These are phyloP conservation scores for Zaprionus bogoriensis DNA, from an alignment of 2,888 invertebrate species.

Conservation along the genomic window DNA sequence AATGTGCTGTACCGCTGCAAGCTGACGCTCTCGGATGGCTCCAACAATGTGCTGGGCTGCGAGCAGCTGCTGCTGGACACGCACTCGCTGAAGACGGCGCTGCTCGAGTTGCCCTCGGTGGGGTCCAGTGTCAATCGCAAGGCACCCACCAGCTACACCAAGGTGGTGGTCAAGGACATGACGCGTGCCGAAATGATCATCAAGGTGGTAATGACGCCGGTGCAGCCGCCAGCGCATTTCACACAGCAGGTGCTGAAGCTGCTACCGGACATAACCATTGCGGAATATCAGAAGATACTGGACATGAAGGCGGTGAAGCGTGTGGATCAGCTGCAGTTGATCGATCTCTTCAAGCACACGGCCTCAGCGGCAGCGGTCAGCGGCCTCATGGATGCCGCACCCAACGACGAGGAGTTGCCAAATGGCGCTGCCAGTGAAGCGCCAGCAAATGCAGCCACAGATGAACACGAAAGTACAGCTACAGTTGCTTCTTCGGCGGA, in stretches of 20 bases:
- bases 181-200: constrained; percentile 99
- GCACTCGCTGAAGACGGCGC: constrained; percentile 95
- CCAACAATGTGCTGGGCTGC: constrained; percentile 88
- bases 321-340: constrained; percentile 85
- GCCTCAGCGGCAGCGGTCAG: constrained; percentile 74
- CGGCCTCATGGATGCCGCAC: constrained; percentile 42
- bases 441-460: not conserved
- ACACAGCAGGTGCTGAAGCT: constrained; percentile 95
- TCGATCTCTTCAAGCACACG: constrained; percentile 85
- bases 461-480: constrained; percentile 29
- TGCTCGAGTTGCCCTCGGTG: constrained; percentile 96
- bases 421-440: constrained; percentile 2
- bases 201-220: constrained; percentile 98
- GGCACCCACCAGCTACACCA: constrained; percentile 93
- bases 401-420: constrained; percentile 44
- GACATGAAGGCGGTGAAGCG: constrained; percentile 94
- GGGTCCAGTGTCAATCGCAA: constrained; percentile 94
- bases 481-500: constrained; percentile 22
- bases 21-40: constrained; percentile 85
- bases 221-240: constrained; percentile 90
- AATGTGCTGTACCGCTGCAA: constrained; percentile 95
- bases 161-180: constrained; percentile 91
- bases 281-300: constrained; percentile 96
- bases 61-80: constrained; percentile 97
- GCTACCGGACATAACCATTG: constrained; percentile 93